These are phyloP conservation scores for Ophioninae sp. DNA, from an alignment of 2,888 invertebrate genomes.

Conservation along the genomic window DNA sequence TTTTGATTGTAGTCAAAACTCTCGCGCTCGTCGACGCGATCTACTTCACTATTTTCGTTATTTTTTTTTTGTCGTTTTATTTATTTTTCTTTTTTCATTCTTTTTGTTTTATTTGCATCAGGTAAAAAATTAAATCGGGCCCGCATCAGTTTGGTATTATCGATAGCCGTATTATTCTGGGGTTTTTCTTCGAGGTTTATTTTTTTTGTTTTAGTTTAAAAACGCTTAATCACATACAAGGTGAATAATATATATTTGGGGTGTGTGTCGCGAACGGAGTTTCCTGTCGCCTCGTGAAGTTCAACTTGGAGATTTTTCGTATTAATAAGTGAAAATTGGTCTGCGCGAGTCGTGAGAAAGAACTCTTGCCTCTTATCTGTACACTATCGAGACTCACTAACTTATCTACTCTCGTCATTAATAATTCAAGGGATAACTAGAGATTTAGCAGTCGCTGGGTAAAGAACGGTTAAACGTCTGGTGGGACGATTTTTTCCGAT, in stretches of 20 bases:
- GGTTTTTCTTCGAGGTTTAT: constrained; percentile 23
- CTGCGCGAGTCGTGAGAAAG: constrained; percentile 62
- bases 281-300: constrained; percentile 28
- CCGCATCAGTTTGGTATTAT: constrained; percentile 36
- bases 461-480: constrained; percentile 49
- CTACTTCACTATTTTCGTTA: constrained; percentile 31
- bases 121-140: constrained; percentile 62
- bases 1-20: constrained; percentile 60
- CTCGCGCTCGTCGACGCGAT: constrained; percentile 35
- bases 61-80: constrained; percentile 35
- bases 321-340: constrained; percentile 62
- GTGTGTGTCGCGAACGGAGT: constrained; percentile 20
- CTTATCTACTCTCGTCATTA: constrained; percentile 35
- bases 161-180: constrained; percentile 50
- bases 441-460: constrained; percentile 54
- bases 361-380: constrained; percentile 60
- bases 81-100: constrained; percentile 21
- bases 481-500: constrained; percentile 27
- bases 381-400: constrained; percentile 55
- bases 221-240: constrained; percentile 40
- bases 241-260: constrained; percentile 1
- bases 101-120: constrained; percentile 25
- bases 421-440: constrained; percentile 42
- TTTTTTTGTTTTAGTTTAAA: constrained; percentile 8
- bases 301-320: constrained; percentile 44